Conservation (phyloP, 2,797 vertebrate genomes). For the Helostoma temminkii region DNA sequence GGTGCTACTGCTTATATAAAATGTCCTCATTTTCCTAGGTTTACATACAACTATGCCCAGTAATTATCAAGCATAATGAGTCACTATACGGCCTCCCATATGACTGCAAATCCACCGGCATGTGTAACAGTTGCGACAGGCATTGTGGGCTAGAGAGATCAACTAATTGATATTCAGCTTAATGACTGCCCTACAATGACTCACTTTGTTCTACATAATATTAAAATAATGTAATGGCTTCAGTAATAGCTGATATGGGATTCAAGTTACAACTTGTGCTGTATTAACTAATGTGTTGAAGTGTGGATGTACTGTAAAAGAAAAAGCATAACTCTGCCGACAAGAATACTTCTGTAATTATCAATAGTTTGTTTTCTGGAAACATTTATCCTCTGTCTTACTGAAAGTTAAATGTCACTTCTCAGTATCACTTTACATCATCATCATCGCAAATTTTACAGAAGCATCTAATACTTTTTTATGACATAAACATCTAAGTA, state of each 20-base stretch:
- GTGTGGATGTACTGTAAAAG: too few relatives aligned
- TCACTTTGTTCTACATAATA: constrained; percentile 13
- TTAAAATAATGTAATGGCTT: constrained; percentile 8
- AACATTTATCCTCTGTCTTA: too few relatives aligned
- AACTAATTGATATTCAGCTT: constrained; percentile 6
- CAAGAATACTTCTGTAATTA: too few relatives aligned
- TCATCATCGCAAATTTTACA: too few relatives aligned
- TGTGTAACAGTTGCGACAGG: constrained; percentile 37
- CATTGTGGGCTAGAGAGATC: constrained; percentile 8
- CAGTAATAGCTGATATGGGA: constrained; percentile 9
- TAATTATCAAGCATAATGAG: constrained; percentile 44
- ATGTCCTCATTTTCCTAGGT: constrained; percentile 28
- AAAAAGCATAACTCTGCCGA: too few relatives aligned
- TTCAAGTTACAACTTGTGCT: background rate
- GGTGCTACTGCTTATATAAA: constrained; percentile 31
- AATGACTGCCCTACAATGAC: constrained; percentile 14
- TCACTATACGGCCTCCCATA: constrained; percentile 22
- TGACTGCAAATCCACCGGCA: constrained; percentile 26
- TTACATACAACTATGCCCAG: constrained; percentile 25
- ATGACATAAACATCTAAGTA: too few relatives aligned
- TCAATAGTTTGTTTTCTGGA: too few relatives aligned
- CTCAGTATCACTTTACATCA: too few relatives aligned
- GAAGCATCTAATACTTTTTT: too few relatives aligned
- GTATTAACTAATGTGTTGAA: background rate
- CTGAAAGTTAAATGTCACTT: too few relatives aligned